phyloP scores from a whole-genome alignment of 2,888 invertebrate species.

The Archips crataeganus region DNA sequence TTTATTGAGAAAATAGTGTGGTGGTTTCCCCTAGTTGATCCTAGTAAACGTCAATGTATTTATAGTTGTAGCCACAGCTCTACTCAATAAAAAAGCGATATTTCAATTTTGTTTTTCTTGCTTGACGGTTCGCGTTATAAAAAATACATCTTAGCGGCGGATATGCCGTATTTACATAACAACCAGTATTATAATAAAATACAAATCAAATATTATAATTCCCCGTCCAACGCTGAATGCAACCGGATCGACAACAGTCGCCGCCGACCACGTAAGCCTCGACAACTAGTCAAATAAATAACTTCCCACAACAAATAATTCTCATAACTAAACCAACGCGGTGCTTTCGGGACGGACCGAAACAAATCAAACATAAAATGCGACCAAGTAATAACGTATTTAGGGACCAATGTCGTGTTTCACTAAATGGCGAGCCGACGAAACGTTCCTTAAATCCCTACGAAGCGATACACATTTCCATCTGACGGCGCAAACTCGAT shows the following conservation, averaged over 20 bases:
- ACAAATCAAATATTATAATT: conserved; percentile 46
- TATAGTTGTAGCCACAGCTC: not conserved
- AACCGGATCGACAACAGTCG: conserved; percentile 60
- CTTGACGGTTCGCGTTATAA: conserved; percentile 2
- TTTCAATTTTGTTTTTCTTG: conserved; percentile 8
- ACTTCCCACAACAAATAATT: conserved; percentile 80
- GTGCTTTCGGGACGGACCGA: conserved; percentile 50
- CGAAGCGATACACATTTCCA: conserved; percentile 66
- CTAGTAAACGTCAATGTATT: not conserved
- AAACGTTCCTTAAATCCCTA: conserved; percentile 68
- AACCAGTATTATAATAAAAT: conserved; percentile 36
- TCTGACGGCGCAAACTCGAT: conserved; percentile 54
- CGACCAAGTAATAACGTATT: conserved; percentile 53
- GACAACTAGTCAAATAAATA: conserved; percentile 79
- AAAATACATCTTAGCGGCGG: conserved; percentile 12
- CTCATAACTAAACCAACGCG: conserved; percentile 71
- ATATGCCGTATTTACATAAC: conserved; percentile 38
- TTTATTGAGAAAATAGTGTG: too few relatives aligned
- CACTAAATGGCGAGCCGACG: conserved; percentile 59
- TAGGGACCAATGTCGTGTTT: conserved; percentile 63
- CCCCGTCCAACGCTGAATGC: conserved; percentile 63
- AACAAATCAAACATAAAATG: conserved; percentile 61
- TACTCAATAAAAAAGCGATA: not conserved
- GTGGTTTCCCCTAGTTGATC: not conserved
- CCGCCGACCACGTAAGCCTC: conserved; percentile 63